phyloP scores from a whole-genome alignment of 64 coral and sea anemone species.

The Montipora cactus region DNA sequence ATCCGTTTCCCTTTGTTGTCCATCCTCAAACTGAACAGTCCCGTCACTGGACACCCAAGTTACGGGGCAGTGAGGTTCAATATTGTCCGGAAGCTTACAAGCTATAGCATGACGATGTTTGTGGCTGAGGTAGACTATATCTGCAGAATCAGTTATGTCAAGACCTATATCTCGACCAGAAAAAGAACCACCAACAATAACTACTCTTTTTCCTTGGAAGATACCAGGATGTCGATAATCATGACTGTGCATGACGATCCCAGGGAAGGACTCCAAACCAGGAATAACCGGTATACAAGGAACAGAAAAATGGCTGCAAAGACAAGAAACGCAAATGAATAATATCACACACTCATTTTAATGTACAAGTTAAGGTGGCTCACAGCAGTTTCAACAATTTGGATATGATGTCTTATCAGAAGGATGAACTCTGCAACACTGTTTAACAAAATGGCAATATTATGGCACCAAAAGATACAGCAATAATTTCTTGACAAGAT shows the following conservation, averaged over 20 bases:
- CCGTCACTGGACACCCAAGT: constrained; percentile 30
- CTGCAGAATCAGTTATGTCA: neutral
- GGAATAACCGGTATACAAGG: neutral
- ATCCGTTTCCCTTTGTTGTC: constrained; percentile 23
- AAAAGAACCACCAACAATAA: constrained; percentile 31
- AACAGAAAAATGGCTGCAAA: constrained; percentile 42
- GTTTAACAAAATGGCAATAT: too few species aligned
- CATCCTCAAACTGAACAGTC: constrained; percentile 54
- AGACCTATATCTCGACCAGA: constrained; percentile 51
- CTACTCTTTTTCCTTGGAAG: constrained; percentile 44
- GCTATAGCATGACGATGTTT: neutral
- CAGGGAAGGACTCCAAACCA: constrained; percentile 46
- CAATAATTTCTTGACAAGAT: too few species aligned
- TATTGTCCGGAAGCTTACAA: constrained; percentile 40
- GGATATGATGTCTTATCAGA: too few species aligned
- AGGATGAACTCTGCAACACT: too few species aligned
- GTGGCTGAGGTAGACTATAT: constrained; percentile 46
- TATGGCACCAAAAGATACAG: too few species aligned
- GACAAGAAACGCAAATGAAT: neutral
- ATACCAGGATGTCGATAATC: constrained; percentile 43
- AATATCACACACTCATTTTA: too few species aligned
- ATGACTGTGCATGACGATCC: constrained; percentile 64
- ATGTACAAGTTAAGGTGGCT: too few species aligned
- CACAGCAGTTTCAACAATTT: too few species aligned
- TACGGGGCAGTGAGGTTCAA: constrained; percentile 26